A percentile compares a stretch with the other conserved stretches of the same genome.
phyloP scores from a whole-genome alignment of 2,888 invertebrate species.

The Amblyjoppa proteus region DNA sequence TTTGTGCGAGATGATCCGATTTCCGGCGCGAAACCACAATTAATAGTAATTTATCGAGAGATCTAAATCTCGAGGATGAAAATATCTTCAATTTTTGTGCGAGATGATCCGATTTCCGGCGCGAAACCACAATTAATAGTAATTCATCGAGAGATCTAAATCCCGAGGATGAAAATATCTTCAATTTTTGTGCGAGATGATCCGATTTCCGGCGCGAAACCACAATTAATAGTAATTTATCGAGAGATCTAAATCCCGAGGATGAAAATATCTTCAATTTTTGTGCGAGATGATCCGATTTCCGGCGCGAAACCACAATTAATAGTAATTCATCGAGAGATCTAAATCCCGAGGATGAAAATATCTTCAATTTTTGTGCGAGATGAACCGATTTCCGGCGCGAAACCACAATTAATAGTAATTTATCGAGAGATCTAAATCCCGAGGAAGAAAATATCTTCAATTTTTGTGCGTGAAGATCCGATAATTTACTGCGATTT shows the following conservation, averaged over 20 bases:
- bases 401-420: slow-evolving; percentile 4
- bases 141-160: not conserved
- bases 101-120: not conserved
- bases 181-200: not conserved
- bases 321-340: not conserved
- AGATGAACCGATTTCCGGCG: not conserved
- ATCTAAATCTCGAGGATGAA: not conserved
- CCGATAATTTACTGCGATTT: slow-evolving; percentile 25
- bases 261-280: slow-evolving; percentile 5
- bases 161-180: not conserved
- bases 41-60: not conserved
- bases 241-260: not conserved
- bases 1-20: not conserved
- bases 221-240: not conserved
- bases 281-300: not conserved
- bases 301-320: not conserved
- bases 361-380: not conserved
- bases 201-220: not conserved
- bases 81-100: not conserved
- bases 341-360: not conserved
- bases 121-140: slow-evolving; percentile 1
- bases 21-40: not conserved
- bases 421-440: not conserved
- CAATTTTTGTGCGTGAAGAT: not conserved
- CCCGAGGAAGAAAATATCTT: not conserved